Conservation (phyloP, 2,113 vertebrate species). For the Mionectes macconnelli region DNA sequence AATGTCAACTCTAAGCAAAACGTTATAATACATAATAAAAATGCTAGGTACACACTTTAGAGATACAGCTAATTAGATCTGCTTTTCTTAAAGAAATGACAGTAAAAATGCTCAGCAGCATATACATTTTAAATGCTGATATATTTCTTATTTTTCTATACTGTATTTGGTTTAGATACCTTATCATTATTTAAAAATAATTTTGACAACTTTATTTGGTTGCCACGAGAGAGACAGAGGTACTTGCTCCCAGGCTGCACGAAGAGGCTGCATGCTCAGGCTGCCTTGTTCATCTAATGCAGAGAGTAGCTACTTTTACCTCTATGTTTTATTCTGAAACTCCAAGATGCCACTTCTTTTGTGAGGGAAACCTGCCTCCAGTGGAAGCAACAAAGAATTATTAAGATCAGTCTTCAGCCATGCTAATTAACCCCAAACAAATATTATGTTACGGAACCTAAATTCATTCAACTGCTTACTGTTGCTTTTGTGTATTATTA, state of each 20-base stretch:
- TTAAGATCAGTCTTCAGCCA: slow-evolving; percentile 70
- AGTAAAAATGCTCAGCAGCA: slow-evolving; percentile 69
- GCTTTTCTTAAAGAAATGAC: slow-evolving; percentile 80
- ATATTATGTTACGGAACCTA: slow-evolving; percentile 65
- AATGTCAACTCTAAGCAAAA: slow-evolving; percentile 92
- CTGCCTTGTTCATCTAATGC: background rate
- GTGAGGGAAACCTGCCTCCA: slow-evolving; percentile 70
- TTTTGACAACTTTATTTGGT: slow-evolving; percentile 68
- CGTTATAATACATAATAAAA: slow-evolving; percentile 90
- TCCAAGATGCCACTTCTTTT: slow-evolving; percentile 61
- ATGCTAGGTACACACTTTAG: slow-evolving; percentile 88
- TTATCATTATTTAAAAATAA: slow-evolving; percentile 69
- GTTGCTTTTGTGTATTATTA: slow-evolving; percentile 52
- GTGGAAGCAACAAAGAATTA: slow-evolving; percentile 72
- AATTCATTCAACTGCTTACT: slow-evolving; percentile 50
- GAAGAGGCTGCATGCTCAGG: background rate
- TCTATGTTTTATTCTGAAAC: slow-evolving; percentile 60
- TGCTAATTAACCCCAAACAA: slow-evolving; percentile 68
- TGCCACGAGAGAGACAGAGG: slow-evolving; percentile 32
- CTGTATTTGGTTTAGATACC: slow-evolving; percentile 63
- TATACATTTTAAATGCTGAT: slow-evolving; percentile 67
- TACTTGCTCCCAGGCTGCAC: background rate
- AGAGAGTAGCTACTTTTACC: slow-evolving; percentile 36
- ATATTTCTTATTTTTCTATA: slow-evolving; percentile 47
- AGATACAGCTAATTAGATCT: slow-evolving; percentile 89